Percentiles rank a stretch among this genome's conserved stretches.
Conservation (phyloP, 2,113 vertebrate genomes). For the Heliornis fulica region DNA sequence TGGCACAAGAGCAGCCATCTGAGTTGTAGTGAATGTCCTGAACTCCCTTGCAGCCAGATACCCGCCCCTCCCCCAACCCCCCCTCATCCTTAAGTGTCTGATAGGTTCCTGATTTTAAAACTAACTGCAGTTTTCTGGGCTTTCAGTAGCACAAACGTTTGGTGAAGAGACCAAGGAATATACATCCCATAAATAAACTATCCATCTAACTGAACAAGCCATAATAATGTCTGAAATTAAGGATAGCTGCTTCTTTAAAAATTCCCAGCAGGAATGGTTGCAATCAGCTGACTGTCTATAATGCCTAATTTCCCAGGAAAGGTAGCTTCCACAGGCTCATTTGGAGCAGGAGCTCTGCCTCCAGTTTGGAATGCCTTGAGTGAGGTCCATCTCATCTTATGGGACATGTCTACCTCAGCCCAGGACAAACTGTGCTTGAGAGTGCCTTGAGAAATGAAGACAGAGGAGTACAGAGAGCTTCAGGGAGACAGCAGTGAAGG, state of each 20-base stretch:
- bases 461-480: not conserved
- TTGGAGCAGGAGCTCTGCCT: not conserved
- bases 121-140: not conserved
- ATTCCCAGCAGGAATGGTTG: not conserved
- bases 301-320: not conserved
- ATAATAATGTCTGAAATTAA: not conserved
- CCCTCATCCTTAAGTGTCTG: not conserved
- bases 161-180: not conserved
- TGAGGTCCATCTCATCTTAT: accelerated
- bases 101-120: not conserved
- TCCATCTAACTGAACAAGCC: not conserved
- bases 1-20: not conserved
- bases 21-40: not conserved
- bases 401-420: not conserved
- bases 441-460: not conserved
- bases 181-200: not conserved
- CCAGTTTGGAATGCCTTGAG: not conserved
- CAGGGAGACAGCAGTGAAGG: not conserved
- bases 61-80: not conserved
- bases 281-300: not conserved
- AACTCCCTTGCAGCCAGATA: not conserved
- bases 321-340: accelerated
- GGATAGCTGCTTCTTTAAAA: not conserved
- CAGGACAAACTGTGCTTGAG: not conserved
- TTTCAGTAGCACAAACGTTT: not conserved